A percentile compares a stretch with the other conserved stretches of the same genome.
Evolutionary conservation across 1,140 invertebrate genomes (phyloP).

Genomic region (Euura saliciscinereae): DNA sequence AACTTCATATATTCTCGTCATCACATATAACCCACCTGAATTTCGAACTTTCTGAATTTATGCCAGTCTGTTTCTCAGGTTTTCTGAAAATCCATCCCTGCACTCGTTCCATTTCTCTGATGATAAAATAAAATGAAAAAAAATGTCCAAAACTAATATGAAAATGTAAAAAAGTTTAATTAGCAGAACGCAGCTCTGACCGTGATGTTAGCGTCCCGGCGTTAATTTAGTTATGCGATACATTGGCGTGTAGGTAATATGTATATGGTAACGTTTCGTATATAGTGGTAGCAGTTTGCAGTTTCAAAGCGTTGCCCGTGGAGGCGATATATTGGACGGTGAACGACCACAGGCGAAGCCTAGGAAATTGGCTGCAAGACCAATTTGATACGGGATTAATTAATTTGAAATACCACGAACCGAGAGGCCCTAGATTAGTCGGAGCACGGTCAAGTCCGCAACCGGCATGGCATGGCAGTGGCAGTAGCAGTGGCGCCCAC

Average conservation of each 20-base stretch:
- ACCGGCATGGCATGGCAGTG: slow-evolving; percentile 17
- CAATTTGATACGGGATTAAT: slow-evolving; percentile 47
- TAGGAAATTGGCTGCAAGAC: slow-evolving; percentile 44
- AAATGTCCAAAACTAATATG: too few relatives aligned
- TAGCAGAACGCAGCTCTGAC: not conserved
- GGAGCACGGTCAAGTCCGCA: slow-evolving; percentile 18
- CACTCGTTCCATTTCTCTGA: not conserved
- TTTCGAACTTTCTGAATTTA: too few relatives aligned
- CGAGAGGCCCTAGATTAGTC: slow-evolving; percentile 40
- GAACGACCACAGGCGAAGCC: slow-evolving; percentile 22
- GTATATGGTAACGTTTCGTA: not conserved
- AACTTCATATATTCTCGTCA: too few relatives aligned
- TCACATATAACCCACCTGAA: too few relatives aligned
- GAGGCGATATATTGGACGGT: slow-evolving; percentile 6
- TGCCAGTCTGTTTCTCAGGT: too few relatives aligned
- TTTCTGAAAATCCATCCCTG: too few relatives aligned
- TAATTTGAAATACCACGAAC: slow-evolving; percentile 47
- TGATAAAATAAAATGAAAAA: not conserved
- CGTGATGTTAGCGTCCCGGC: not conserved
- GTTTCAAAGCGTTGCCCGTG: slow-evolving; percentile 4
- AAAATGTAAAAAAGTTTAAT: not conserved
- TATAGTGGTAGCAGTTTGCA: not conserved
- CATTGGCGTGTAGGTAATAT: not conserved
- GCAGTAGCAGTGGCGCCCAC: slow-evolving; percentile 14
- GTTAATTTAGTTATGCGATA: not conserved